A percentile compares a stretch with the other conserved stretches of the same genome.
phyloP scores from a whole-genome alignment of 2,797 vertebrate species.

The Myoxocephalus aenaeus region DNA sequence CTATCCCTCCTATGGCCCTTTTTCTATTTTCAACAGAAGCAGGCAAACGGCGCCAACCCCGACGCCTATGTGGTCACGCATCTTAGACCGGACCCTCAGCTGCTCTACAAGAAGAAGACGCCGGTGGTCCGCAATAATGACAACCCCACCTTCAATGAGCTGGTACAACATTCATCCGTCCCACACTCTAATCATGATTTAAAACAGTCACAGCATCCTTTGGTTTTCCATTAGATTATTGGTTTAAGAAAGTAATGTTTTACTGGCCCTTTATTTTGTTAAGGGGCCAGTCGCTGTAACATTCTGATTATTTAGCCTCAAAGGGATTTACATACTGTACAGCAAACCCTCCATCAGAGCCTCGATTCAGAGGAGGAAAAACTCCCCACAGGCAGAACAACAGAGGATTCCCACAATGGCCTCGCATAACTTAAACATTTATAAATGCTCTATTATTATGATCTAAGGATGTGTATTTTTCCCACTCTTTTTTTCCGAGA shows the following conservation, averaged over 20 bases:
- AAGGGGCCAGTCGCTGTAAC: neutral
- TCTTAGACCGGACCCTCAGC: slow-evolving; percentile 85
- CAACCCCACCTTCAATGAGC: slow-evolving; percentile 91
- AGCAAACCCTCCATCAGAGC: neutral
- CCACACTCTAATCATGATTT: neutral
- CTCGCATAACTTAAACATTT: neutral
- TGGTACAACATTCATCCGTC: slow-evolving; percentile 78
- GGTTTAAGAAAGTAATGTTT: too few species aligned
- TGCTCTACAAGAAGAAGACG: slow-evolving; percentile 87
- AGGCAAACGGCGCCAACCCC: slow-evolving; percentile 87
- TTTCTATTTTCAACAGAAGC: slow-evolving; percentile 74
- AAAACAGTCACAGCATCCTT: neutral
- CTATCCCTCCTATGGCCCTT: neutral
- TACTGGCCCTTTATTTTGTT: neutral
- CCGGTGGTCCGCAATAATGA: slow-evolving; percentile 87
- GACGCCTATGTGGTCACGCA: slow-evolving; percentile 87
- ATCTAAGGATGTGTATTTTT: neutral
- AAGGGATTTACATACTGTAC: neutral
- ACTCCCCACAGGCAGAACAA: neutral
- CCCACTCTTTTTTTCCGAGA: neutral
- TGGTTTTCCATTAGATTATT: neutral
- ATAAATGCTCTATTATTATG: neutral
- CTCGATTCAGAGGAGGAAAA: neutral
- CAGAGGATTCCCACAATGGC: neutral
- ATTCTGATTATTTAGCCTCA: neutral